Evolutionary conservation across 2,888 invertebrate genomes (phyloP).

Genomic region (Sycophila texana): DNA sequence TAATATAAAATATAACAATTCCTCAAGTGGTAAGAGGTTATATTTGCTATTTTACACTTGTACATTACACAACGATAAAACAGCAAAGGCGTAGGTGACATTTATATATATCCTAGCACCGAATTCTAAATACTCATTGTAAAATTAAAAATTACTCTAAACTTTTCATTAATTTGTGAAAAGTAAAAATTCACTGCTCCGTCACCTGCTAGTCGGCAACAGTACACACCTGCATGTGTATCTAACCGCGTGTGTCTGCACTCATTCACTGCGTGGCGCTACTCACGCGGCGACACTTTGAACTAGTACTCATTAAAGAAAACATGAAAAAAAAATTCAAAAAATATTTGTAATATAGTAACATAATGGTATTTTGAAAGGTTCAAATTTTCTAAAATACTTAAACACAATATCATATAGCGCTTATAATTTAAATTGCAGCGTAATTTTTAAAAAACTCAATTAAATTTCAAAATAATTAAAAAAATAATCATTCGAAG

Average conservation of each 20-base stretch:
- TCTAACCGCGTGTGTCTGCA: too few species aligned
- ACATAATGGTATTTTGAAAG: background rate
- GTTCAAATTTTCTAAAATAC: background rate
- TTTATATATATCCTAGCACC: too few species aligned
- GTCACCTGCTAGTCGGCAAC: too few species aligned
- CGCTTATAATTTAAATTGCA: too few species aligned
- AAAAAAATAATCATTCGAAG: background rate
- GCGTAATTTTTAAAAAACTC: too few species aligned
- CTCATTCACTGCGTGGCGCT: background rate
- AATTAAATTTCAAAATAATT: background rate
- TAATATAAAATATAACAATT: background rate
- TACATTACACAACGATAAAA: constrained; percentile 19
- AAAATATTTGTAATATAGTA: background rate
- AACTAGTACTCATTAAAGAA: background rate
- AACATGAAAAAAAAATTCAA: background rate
- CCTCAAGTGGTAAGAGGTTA: constrained; percentile 35
- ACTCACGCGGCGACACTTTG: background rate
- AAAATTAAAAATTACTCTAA: constrained; percentile 5
- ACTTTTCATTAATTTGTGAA: background rate
- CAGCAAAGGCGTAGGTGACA: too few species aligned
- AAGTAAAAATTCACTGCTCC: too few species aligned
- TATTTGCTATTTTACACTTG: background rate
- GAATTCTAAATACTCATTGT: background rate
- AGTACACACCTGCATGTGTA: too few species aligned
- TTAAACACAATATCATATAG: background rate